phyloP scores from a whole-genome alignment of 2,113 vertebrate genomes.

The Vireo altiloquus region DNA sequence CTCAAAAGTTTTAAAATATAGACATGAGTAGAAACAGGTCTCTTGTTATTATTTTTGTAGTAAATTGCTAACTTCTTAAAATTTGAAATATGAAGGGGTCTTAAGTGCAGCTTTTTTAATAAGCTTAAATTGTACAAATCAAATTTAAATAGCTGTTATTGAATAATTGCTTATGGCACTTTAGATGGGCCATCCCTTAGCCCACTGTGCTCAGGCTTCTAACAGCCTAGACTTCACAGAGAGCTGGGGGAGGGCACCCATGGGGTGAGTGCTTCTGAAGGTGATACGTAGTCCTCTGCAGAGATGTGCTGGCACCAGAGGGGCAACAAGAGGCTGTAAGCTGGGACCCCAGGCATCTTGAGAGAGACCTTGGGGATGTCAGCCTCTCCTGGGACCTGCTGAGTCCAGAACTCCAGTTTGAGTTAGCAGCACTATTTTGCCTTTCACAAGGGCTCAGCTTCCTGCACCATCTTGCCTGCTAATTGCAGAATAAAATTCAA shows the following conservation, averaged over 20 bases:
- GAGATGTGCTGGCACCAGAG: not conserved
- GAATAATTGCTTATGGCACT: not conserved
- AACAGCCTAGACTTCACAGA: not conserved
- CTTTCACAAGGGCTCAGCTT: not conserved
- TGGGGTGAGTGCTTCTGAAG: rapidly evolving
- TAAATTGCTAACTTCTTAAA: not conserved
- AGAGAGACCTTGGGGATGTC: not conserved
- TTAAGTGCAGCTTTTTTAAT: not conserved
- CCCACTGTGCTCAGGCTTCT: rapidly evolving
- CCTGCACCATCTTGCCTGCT: not conserved
- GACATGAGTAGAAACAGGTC: not conserved
- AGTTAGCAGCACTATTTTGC: not conserved
- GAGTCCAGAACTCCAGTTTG: not conserved
- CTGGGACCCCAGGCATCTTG: not conserved
- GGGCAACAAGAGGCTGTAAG: rapidly evolving
- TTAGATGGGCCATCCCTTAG: not conserved
- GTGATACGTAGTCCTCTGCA: not conserved
- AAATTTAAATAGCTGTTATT: not conserved
- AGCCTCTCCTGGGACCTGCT: not conserved
- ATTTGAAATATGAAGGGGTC: not conserved
- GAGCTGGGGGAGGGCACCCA: not conserved
- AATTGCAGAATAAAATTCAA: not conserved
- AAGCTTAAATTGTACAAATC: not conserved
- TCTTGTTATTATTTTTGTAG: not conserved
- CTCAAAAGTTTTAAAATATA: not conserved